Evolutionary conservation across 2,113 vertebrate genomes (phyloP), one percentile per base, ranked within the genome.

Genomic region (Sardina pilchardus): DNA sequence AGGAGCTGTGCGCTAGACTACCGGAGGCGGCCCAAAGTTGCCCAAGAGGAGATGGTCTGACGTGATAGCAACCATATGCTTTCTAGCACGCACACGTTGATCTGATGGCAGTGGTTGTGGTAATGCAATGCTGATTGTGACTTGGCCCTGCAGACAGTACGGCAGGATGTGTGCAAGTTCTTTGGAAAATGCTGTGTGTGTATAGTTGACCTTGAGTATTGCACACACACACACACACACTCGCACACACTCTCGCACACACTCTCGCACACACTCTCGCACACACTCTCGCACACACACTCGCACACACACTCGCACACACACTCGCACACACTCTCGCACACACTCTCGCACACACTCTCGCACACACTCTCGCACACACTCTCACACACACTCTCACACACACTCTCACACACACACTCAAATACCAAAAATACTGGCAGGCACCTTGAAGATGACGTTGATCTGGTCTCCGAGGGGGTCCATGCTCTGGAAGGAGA

Each of bases 381-480:
- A 30, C n/a, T 30, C 21, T 8, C 21, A 24, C 3, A 24, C 56
- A 59, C 63, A 30, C 47, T 1, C 47, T 2, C 67, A 75, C 67
- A 75, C 67, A 75, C 67, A 71, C 26, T 24, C 43, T 4, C 44
- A 53, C 14, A 53, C 14, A 53, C 50, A 53, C 19, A 56, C 17
- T 21, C 50, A 56, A 26, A 45, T 30, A 59, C 80, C 42, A 48
- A 12, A 85, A 48, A 8, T 1, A 56, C 44, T 16, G 84, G 80
- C 45, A 10, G 24, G 6, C 84, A 97, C 98, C 97, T 99, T 99
- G 92, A 99, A 99, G 91, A 99, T 99, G 92, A 99, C 96, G 0
- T 94, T 96, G 92, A 99, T 93, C 90, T 97, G 95, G 91, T 98
- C 98, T 7, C 97, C 97, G 0, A 96, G 91, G 0, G 96, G 95